Evolutionary conservation across 2,113 vertebrate genomes (phyloP).

Genomic region (Irena cyanogastra): DNA sequence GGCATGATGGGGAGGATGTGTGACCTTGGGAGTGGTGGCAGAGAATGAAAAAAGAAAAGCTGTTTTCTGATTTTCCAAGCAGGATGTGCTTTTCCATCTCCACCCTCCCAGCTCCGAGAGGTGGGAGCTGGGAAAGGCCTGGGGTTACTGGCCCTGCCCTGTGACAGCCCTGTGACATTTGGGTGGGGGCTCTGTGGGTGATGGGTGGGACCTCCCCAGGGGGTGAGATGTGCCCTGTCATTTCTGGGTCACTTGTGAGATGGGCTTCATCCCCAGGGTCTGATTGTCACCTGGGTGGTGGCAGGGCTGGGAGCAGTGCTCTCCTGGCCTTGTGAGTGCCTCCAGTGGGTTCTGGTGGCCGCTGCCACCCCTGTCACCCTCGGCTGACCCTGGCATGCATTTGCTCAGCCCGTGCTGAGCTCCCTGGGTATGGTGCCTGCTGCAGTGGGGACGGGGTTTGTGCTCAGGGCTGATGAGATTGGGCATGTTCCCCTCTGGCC

Average conservation of each 20-base stretch:
- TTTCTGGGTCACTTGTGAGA: neutral
- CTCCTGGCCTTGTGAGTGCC: neutral
- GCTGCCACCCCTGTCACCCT: neutral
- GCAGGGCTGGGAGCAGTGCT: neutral
- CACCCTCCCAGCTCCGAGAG: neutral
- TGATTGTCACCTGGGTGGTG: neutral
- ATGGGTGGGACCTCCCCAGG: neutral
- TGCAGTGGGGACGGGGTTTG: neutral
- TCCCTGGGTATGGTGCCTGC: neutral
- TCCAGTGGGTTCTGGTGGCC: neutral
- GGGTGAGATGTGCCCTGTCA: neutral
- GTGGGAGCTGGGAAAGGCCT: neutral
- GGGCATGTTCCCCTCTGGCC: neutral
- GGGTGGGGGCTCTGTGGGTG: neutral
- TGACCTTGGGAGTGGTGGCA: neutral
- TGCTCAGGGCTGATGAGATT: neutral
- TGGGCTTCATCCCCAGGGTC: neutral
- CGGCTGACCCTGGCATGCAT: rapidly evolving
- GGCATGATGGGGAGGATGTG: neutral
- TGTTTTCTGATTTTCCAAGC: neutral
- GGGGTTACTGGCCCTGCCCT: neutral
- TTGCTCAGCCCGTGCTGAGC: neutral
- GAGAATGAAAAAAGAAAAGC: neutral
- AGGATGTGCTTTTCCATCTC: neutral
- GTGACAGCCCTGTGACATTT: neutral